Evolutionary conservation across 2,888 invertebrate genomes (phyloP).

Genomic region (Zelleria hepariella): DNA sequence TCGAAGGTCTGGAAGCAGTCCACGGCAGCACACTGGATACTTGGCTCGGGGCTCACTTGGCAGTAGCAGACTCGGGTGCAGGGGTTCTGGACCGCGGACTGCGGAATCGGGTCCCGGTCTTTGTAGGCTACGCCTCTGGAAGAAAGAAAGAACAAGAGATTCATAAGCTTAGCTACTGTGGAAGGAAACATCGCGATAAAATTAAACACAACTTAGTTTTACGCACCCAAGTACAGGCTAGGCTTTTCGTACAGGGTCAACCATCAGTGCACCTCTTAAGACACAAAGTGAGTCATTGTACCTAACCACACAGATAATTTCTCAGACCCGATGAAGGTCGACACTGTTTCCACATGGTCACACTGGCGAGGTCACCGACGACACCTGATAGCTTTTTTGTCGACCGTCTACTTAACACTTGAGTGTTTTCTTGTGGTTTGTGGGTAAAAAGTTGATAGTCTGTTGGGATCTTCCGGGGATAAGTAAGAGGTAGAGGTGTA

Average conservation of each 20-base stretch:
- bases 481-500: too few relatives aligned
- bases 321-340: not conserved
- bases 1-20: conserved; percentile 55
- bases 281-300: not conserved
- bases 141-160: too few relatives aligned
- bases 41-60: conserved; percentile 28
- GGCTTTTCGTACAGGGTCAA: not conserved
- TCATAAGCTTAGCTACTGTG: too few relatives aligned
- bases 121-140: conserved; percentile 48
- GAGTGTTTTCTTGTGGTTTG: not conserved
- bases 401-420: not conserved
- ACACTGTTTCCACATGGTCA: not conserved
- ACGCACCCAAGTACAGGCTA: not conserved
- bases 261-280: too few relatives aligned
- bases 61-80: conserved; percentile 56
- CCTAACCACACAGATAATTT: not conserved
- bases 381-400: not conserved
- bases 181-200: too few relatives aligned
- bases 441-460: too few relatives aligned
- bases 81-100: conserved; percentile 40
- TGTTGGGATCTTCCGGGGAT: too few relatives aligned
- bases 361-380: not conserved
- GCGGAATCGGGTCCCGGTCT: conserved; percentile 37
- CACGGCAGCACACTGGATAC: conserved; percentile 53
- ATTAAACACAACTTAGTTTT: too few relatives aligned